Percentiles rank a stretch among this genome's conserved stretches.
Evolutionary conservation across 2,797 vertebrate species (phyloP).

Genomic region (Pangasius djambal): DNA sequence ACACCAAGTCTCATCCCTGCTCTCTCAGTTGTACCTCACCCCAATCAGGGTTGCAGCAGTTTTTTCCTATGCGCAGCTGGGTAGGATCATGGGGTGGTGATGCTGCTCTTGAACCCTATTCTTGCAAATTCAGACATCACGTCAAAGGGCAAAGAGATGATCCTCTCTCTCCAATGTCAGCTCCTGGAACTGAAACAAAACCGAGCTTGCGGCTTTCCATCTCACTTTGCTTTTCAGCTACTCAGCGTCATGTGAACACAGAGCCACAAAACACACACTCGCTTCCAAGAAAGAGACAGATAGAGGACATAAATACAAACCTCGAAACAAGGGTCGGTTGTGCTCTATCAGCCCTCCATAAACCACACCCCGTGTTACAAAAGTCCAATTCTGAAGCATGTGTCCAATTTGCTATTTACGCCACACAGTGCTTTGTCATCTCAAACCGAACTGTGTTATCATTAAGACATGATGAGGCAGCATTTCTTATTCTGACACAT

Average conservation of each 20-base stretch:
- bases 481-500: constrained; percentile 14
- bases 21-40: background rate
- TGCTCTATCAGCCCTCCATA: background rate
- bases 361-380: background rate
- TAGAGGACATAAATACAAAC: constrained; percentile 1
- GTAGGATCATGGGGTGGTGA: background rate
- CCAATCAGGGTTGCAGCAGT: background rate
- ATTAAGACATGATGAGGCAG: background rate
- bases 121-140: background rate
- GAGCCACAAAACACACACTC: background rate
- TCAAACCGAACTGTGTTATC: background rate
- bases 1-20: background rate
- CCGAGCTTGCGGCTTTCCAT: constrained; percentile 15
- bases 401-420: background rate
- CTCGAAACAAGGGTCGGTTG: background rate
- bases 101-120: background rate
- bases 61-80: background rate
- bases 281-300: constrained; percentile 11
- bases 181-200: constrained; percentile 16
- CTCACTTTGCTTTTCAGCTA: constrained; percentile 13
- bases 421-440: background rate
- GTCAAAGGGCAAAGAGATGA: background rate
- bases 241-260: background rate
- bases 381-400: background rate
- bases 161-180: constrained; percentile 4